A percentile compares a stretch with the other conserved stretches of the same genome.
phyloP scores from a whole-genome alignment of 2,888 invertebrate genomes.

The Calliopum simillimum region DNA sequence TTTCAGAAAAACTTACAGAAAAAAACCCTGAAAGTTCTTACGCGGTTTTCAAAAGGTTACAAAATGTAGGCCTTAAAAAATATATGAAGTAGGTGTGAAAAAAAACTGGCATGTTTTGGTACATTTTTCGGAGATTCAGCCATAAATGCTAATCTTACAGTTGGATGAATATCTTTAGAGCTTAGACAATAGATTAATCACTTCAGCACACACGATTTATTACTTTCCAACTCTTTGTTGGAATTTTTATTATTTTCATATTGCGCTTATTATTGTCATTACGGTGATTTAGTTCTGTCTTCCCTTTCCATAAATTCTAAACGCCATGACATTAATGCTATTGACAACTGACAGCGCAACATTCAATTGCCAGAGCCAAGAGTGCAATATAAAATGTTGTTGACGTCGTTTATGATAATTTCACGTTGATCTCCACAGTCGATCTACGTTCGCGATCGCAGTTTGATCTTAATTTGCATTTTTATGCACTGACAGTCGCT shows the following conservation, averaged over 20 bases:
- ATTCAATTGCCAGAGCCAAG: neutral
- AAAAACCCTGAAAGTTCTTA: too few species aligned
- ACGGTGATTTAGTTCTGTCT: slow-evolving; percentile 11
- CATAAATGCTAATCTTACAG: too few species aligned
- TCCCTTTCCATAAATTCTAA: slow-evolving; percentile 18
- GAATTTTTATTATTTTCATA: neutral
- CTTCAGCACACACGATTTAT: too few species aligned
- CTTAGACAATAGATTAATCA: too few species aligned
- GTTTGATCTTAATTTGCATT: neutral
- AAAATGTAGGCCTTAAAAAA: too few species aligned
- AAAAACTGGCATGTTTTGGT: too few species aligned
- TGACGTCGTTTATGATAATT: slow-evolving; percentile 35
- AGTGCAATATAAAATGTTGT: slow-evolving; percentile 19
- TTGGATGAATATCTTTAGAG: too few species aligned
- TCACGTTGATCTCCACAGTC: slow-evolving; percentile 20
- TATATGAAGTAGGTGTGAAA: too few species aligned
- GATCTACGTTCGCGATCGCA: slow-evolving; percentile 5
- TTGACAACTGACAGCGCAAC: slow-evolving; percentile 9
- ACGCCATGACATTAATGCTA: slow-evolving; percentile 17
- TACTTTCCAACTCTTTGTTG: neutral
- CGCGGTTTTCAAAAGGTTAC: too few species aligned
- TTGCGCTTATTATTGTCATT: neutral
- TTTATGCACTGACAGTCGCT: neutral
- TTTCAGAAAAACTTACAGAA: too few species aligned
- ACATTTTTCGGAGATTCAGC: too few species aligned